Base-by-base conservation (phyloP, 2,113 vertebrate genomes). In the Corythoichthys haematopterus region DNA sequence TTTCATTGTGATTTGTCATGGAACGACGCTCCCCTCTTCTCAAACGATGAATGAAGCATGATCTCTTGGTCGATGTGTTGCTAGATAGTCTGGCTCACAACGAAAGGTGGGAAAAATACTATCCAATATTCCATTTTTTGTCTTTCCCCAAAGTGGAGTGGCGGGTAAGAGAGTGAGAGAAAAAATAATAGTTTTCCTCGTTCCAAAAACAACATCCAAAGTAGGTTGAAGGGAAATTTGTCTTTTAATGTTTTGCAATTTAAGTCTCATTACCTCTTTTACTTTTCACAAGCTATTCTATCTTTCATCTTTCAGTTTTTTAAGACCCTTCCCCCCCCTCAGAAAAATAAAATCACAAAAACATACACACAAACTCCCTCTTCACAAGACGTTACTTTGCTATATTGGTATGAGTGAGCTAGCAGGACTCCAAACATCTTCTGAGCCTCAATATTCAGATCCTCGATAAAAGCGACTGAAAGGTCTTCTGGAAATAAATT, bases 161-260 rank as follows among this genome's bases (percentile, higher is more conserved):
- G 68, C 75, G 61, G 65, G 66, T 52, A 47, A 68, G 20, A 33
- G 53, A 12, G 61, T 57, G 50, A 0, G 58, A 80, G 64, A 45
- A 64, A 64, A 77, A 84, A 85, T 71, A 85, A 79, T 80, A 81
- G 63, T 43, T 8, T 69, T 78, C 66, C 69, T 76, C 33, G 57
- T 82, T 89, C 84, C 82, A 84, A 76, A 76, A 84, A 83, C 84
- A 87, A 87, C 83, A 85, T 76, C 72, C 83, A 82, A 84, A 82
- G 76, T 68, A 74, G 83, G 83, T 61, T 77, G 80, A 80, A 76
- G 82, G 80, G 62, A 84, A 87, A 82, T 70, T 64, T 77, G 71
- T 71, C 79, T 80, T 83, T 80, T 77, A 84, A 86, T 82, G 85
- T 84, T 86, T 80, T 61, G 64, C 60, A 83, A 82, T 79, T 33